These are phyloP conservation scores for Corbicula japonica DNA, from an alignment of 2,888 invertebrate genomes.

Conservation along the genomic window DNA sequence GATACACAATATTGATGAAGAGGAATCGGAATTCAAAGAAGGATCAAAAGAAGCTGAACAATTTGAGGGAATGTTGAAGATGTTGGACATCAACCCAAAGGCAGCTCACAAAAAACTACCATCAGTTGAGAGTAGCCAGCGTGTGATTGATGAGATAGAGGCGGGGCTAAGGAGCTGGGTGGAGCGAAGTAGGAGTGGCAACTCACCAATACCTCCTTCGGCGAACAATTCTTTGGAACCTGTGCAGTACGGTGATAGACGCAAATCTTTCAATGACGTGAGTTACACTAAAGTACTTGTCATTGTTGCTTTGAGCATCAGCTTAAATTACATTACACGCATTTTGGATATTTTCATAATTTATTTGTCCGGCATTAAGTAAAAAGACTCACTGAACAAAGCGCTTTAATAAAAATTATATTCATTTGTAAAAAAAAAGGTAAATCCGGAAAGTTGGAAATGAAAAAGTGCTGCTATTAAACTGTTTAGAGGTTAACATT, in stretches of 20 bases:
- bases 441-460: too few relatives aligned
- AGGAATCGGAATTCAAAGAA: conserved; percentile 11
- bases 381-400: too few relatives aligned
- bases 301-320: too few relatives aligned
- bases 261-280: conserved; percentile 17
- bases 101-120: conserved; percentile 58
- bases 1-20: conserved; percentile 16
- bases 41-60: conserved; percentile 58
- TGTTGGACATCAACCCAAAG: conserved; percentile 62
- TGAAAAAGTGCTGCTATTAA: too few relatives aligned
- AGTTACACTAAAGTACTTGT: not conserved
- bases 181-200: conserved; percentile 49
- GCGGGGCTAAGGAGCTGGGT: conserved; percentile 61
- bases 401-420: too few relatives aligned
- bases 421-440: too few relatives aligned
- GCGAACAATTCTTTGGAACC: not conserved
- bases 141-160: conserved; percentile 67
- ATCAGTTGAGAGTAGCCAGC: conserved; percentile 63
- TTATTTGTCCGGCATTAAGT: too few relatives aligned
- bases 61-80: conserved; percentile 67
- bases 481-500: too few relatives aligned
- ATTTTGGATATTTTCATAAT: too few relatives aligned
- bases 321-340: too few relatives aligned
- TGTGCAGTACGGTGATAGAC: not conserved
- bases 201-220: not conserved